Conservation (phyloP, 2,888 invertebrate species). For the Troides helena region DNA sequence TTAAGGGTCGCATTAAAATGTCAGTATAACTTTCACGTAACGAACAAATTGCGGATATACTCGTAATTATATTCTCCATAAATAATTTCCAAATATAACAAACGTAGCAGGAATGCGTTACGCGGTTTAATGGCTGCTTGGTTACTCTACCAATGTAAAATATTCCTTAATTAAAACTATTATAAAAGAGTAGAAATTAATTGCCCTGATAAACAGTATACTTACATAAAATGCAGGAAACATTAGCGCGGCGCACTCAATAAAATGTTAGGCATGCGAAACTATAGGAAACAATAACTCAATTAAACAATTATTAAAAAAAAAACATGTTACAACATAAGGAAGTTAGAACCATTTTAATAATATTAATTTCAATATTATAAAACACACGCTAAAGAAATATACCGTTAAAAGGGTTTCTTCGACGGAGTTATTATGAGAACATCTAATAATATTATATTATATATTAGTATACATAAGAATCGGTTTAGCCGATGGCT, state of each 20-base stretch:
- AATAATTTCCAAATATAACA: slow-evolving; percentile 5
- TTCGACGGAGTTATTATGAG: no score
- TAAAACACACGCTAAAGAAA: no score
- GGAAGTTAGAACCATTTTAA: neutral
- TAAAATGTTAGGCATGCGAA: slow-evolving; percentile 51
- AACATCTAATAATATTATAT: no score
- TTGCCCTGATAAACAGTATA: slow-evolving; percentile 40
- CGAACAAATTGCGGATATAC: slow-evolving; percentile 6
- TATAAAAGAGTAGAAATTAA: slow-evolving; percentile 33
- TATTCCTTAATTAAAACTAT: slow-evolving; percentile 27
- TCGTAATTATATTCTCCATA: slow-evolving; percentile 8
- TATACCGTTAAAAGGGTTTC: no score
- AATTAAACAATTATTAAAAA: slow-evolving; percentile 46
- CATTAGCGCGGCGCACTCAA: slow-evolving; percentile 40
- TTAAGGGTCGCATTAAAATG: no score
- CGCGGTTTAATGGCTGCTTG: slow-evolving; percentile 17
- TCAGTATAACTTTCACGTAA: no score
- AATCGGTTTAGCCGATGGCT: no score
- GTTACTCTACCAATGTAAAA: slow-evolving; percentile 18
- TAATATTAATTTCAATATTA: no score
- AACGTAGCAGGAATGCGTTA: slow-evolving; percentile 14
- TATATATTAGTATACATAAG: no score
- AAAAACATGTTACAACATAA: slow-evolving; percentile 31
- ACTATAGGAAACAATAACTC: slow-evolving; percentile 47
- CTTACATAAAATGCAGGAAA: slow-evolving; percentile 52